Evolutionary conservation across 1,140 invertebrate genomes (phyloP).

Genomic region (Drosophila lacertosa): DNA sequence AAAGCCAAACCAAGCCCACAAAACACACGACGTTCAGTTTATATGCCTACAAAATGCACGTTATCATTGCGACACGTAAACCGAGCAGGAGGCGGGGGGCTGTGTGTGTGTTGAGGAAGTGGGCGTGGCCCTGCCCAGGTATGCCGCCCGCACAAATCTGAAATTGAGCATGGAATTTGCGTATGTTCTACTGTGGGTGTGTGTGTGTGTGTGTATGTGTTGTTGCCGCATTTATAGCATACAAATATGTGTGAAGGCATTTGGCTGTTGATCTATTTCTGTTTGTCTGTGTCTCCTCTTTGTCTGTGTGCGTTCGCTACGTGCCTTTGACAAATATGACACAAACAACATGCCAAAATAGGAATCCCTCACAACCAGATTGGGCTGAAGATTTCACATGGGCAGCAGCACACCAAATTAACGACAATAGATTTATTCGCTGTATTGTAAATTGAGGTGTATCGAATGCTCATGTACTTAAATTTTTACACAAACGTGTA

Average conservation of each 20-base stretch:
- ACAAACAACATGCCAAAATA: constrained; percentile 8
- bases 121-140: constrained; percentile 41
- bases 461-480: too few species aligned
- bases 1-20: constrained; percentile 3
- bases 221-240: constrained; percentile 34
- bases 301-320: constrained; percentile 22
- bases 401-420: neutral
- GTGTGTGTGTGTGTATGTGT: constrained; percentile 9
- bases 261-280: constrained; percentile 28
- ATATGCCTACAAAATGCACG: constrained; percentile 42
- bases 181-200: constrained; percentile 34
- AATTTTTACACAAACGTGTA: too few species aligned
- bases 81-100: neutral
- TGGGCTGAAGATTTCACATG: neutral
- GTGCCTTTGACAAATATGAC: constrained; percentile 34
- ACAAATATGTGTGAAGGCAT: constrained; percentile 43
- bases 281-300: neutral
- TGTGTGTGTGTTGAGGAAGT: constrained; percentile 19
- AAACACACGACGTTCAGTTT: constrained; percentile 17
- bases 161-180: constrained; percentile 58
- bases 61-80: constrained; percentile 48
- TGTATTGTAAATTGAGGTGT: too few species aligned
- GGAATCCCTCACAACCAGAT: constrained; percentile 21
- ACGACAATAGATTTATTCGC: too few species aligned
- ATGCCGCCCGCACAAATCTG: constrained; percentile 49